Conservation (phyloP, 2,888 invertebrate species). For the Drosophila nigricruria region DNA sequence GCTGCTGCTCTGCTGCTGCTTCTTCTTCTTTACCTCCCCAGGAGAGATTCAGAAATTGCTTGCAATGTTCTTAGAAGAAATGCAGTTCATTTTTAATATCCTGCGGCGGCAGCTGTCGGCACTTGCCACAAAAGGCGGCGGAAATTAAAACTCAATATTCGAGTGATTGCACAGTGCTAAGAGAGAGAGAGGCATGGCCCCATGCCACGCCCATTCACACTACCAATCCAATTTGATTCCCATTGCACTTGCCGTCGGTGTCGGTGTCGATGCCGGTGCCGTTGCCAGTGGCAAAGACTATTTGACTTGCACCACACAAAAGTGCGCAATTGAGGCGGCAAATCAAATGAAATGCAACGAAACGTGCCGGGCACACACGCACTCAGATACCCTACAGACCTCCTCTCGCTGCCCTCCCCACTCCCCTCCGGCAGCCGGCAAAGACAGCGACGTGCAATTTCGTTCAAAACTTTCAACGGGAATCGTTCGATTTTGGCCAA, state of each 20-base stretch:
- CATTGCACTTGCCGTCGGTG: slow-evolving; percentile 9
- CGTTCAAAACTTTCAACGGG: slow-evolving; percentile 59
- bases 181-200: slow-evolving; percentile 23
- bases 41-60: slow-evolving; percentile 25
- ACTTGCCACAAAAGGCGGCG: slow-evolving; percentile 60
- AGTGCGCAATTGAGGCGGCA: slow-evolving; percentile 79
- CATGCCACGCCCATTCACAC: slow-evolving; percentile 9
- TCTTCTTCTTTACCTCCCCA: not conserved
- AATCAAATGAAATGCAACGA: slow-evolving; percentile 77
- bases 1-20: slow-evolving; percentile 5
- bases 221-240: slow-evolving; percentile 12
- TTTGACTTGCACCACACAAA: slow-evolving; percentile 75
- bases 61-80: slow-evolving; percentile 47
- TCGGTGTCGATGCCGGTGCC: not conserved
- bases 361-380: slow-evolving; percentile 63
- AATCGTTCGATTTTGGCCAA: slow-evolving; percentile 75
- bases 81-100: slow-evolving; percentile 77
- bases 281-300: slow-evolving; percentile 42
- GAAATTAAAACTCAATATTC: slow-evolving; percentile 81
- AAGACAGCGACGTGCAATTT: slow-evolving; percentile 58
- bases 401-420: not conserved
- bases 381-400: slow-evolving; percentile 32
- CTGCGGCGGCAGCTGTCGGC: slow-evolving; percentile 72
- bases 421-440: not conserved
- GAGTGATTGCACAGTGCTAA: slow-evolving; percentile 62